Percentiles rank a stretch among this genome's conserved stretches.
phyloP scores from a whole-genome alignment of 2,113 vertebrate species.

The Muscicapa adusta region DNA sequence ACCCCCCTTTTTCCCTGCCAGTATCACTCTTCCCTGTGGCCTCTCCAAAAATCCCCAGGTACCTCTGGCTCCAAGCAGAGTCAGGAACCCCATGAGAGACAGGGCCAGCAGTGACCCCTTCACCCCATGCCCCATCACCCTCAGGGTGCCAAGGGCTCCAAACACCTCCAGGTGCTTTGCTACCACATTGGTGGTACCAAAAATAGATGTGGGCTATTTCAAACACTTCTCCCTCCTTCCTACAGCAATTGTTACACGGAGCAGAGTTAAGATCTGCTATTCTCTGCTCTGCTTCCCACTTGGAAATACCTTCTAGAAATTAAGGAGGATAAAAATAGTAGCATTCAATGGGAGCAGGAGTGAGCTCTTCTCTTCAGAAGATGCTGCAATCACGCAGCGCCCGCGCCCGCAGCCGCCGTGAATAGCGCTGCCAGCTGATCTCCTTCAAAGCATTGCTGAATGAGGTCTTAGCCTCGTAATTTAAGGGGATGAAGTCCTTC shows the following conservation, averaged over 20 bases:
- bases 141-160: neutral
- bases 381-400: neutral
- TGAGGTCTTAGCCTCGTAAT: constrained; percentile 15
- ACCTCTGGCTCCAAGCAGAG: neutral
- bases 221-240: neutral
- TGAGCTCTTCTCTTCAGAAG: constrained; percentile 4
- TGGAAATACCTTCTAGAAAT: constrained; percentile 48
- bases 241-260: neutral
- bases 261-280: neutral
- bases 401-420: neutral
- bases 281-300: constrained; percentile 25
- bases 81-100: neutral
- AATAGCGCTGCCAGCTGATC: neutral
- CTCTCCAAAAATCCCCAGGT: neutral
- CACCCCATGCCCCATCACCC: neutral
- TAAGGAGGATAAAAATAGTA: constrained; percentile 45
- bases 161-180: neutral
- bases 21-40: rapidly evolving
- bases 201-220: neutral
- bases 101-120: neutral
- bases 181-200: rapidly evolving
- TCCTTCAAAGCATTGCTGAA: constrained; percentile 7
- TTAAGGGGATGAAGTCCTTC: constrained; percentile 49
- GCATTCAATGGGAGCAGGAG: neutral
- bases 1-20: neutral